These are phyloP conservation scores for Hyles euphorbiae DNA, from an alignment of 1,140 invertebrate species.

Conservation along the genomic window DNA sequence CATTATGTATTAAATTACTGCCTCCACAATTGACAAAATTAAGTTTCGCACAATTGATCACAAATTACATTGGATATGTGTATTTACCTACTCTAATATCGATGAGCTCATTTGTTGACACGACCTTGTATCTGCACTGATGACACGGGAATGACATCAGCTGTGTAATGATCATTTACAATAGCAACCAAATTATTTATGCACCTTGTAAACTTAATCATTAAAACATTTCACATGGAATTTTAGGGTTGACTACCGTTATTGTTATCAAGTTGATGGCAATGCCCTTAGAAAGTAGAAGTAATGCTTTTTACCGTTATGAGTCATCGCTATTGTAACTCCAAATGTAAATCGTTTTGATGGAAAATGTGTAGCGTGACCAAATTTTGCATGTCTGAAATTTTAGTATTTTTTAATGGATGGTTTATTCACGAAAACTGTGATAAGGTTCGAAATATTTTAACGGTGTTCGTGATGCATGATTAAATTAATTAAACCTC, in stretches of 20 bases:
- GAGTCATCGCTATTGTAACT: not conserved
- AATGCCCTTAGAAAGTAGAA: not conserved
- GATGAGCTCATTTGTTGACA: constrained; percentile 67
- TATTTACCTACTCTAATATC: constrained; percentile 40
- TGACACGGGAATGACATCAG: constrained; percentile 57
- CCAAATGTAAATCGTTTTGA: not conserved
- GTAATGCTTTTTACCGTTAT: not conserved
- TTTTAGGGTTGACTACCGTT: not conserved
- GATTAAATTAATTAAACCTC: too few species aligned
- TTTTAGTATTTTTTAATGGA: constrained; percentile 5
- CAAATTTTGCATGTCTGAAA: constrained; percentile 17
- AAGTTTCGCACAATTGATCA: constrained; percentile 16
- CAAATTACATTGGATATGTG: constrained; percentile 34
- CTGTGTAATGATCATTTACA: constrained; percentile 42
- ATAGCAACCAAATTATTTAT: constrained; percentile 34
- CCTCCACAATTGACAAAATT: constrained; percentile 10
- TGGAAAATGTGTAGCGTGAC: constrained; percentile 9
- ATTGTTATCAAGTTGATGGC: not conserved
- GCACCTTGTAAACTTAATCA: constrained; percentile 12
- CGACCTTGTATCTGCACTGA: constrained; percentile 57
- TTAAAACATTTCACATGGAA: not conserved
- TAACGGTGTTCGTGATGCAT: too few species aligned
- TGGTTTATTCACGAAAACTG: constrained; percentile 2
- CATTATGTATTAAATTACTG: too few species aligned
- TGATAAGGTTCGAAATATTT: constrained; percentile 3